Base-by-base conservation (phyloP, 1,140 invertebrate species). In the Teleogryllus occipitalis region DNA sequence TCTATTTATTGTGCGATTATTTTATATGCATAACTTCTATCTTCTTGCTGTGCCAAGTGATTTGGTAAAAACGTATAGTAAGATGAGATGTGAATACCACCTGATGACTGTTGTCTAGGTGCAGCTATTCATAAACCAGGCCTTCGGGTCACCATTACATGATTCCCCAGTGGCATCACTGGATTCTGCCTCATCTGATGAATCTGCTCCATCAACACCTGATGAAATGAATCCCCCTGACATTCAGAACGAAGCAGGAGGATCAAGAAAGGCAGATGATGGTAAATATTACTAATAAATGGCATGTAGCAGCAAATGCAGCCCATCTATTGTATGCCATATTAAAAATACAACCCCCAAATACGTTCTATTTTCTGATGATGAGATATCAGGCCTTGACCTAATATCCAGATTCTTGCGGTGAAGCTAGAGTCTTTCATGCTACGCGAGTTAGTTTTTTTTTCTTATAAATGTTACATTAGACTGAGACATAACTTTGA, bases 111-210 rank as follows among this genome's bases (percentile, higher is more conserved):
- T 39, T 73, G 78, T 80, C 22, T 77, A 83, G 82, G 82, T 83
- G 75, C 81, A 83, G 77, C 76, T 81, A 47, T 80, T 82, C 48
- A 79, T 83, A 76, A 83, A 83, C 80, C 81, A 83, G 49, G 82
- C 81, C 12, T 83, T 78, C 39, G 78, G 78, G 0, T 47, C 78
- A 21, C 78, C 78, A 81, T 74, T 80, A 78, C 65, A 81, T 79
- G 74, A 79, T 47, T 79, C 49, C 4, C 80, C 79, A 14, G 27
- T 49, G 7, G 80, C 72, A 65, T 79, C 77, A 46, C 54, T 79
- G 75, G 82, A 82, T 74, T 54, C 47, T 14, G 74, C 73, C 39
- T 81, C 79, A n/a, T 77, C 47, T 80, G 82, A 83, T 76, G 82
- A 82, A n/a, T 83, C 82, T 47, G 21, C 81, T 27, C 81, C 81